These are phyloP conservation scores for Syrrhaptes paradoxus DNA, from an alignment of 2,113 vertebrate species.

Conservation along the genomic window DNA sequence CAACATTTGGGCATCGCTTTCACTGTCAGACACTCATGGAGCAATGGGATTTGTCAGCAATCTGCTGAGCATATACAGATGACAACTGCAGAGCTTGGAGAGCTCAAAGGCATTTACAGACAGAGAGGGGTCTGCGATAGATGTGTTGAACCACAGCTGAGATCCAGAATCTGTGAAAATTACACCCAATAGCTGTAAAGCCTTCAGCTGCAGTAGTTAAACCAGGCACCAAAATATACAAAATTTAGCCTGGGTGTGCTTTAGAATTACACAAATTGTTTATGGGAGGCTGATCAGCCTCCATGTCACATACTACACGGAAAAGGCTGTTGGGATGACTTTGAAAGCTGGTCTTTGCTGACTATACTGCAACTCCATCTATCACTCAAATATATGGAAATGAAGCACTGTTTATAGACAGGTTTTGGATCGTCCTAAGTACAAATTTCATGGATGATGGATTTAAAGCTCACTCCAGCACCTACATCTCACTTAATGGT, in stretches of 20 bases:
- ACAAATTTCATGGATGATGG: neutral
- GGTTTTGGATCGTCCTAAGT: neutral
- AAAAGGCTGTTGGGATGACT: neutral
- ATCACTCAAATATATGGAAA: neutral
- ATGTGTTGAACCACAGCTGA: neutral
- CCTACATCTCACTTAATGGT: neutral
- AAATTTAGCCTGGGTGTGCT: neutral
- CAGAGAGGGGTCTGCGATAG: neutral
- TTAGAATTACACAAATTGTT: neutral
- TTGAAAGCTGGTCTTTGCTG: neutral
- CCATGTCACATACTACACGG: neutral
- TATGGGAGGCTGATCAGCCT: neutral
- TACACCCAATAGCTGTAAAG: neutral
- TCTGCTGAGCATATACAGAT: conserved; percentile 24
- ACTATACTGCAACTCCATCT: neutral
- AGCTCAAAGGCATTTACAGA: neutral
- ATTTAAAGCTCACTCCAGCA: neutral
- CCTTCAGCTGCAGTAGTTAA: neutral
- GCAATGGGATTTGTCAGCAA: conserved; percentile 56
- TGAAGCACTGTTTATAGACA: neutral
- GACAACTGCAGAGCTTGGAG: conserved; percentile 17
- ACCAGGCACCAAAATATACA: neutral
- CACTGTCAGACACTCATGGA: neutral
- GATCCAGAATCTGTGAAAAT: neutral
- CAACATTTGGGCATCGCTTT: conserved; percentile 32